Conservation (phyloP, 2,888 invertebrate genomes). For the Zaprionus lineosus region DNA sequence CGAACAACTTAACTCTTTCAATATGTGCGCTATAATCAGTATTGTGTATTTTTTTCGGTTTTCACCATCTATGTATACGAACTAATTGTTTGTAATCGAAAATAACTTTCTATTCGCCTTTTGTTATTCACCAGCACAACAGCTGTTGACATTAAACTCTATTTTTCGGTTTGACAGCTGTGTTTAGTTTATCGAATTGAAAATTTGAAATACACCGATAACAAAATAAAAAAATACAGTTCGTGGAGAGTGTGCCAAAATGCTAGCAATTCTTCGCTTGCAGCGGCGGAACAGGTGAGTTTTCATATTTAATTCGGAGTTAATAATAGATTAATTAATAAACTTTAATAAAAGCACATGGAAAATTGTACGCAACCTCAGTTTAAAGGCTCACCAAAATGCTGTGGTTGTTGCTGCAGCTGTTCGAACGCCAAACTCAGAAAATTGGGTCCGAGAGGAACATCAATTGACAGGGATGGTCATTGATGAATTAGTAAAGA, state of each 20-base stretch:
- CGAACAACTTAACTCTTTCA: no score
- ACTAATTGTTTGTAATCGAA: slow-evolving; percentile 43
- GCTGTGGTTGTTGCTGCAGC: slow-evolving; percentile 96
- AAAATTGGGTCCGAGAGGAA: slow-evolving; percentile 84
- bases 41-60: slow-evolving; percentile 29
- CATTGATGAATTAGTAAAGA: slow-evolving; percentile 90
- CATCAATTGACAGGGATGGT: slow-evolving; percentile 93
- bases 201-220: slow-evolving; percentile 9
- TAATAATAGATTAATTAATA: neutral
- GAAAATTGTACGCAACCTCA: slow-evolving; percentile 27
- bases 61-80: slow-evolving; percentile 24
- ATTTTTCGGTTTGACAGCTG: slow-evolving; percentile 27
- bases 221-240: slow-evolving; percentile 7
- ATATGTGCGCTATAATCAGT: slow-evolving; percentile 2
- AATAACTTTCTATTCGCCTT: slow-evolving; percentile 61
- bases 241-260: slow-evolving; percentile 17
- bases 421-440: slow-evolving; percentile 95
- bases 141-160: slow-evolving; percentile 28
- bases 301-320: neutral
- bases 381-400: slow-evolving; percentile 82
- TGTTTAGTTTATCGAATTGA: slow-evolving; percentile 30
- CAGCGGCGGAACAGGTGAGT: slow-evolving; percentile 27
- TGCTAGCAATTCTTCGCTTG: slow-evolving; percentile 21
- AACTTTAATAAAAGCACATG: slow-evolving; percentile 20
- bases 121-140: slow-evolving; percentile 41